Evolutionary conservation across 2,113 vertebrate genomes (phyloP).

Genomic region (Lota lota): DNA sequence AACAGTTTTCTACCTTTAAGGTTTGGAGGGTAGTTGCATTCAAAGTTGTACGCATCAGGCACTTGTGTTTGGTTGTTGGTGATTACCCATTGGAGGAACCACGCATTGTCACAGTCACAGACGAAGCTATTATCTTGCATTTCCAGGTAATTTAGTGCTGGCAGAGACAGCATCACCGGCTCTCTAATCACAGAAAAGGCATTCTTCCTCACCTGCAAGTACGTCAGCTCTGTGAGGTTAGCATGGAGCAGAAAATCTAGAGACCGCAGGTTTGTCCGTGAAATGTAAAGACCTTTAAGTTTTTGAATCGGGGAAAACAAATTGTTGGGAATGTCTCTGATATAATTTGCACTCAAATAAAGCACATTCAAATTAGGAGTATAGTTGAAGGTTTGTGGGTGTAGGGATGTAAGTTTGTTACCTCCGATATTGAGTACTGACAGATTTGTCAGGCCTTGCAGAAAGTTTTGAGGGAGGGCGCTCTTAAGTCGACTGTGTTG

Average conservation of each 20-base stretch:
- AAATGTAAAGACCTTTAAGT: slow-evolving; percentile 60
- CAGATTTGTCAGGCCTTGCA: slow-evolving; percentile 69
- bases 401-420: slow-evolving; percentile 32
- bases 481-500: slow-evolving; percentile 46
- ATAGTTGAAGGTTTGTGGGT: slow-evolving; percentile 51
- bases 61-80: slow-evolving; percentile 60
- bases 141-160: slow-evolving; percentile 62
- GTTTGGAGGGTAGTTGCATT: slow-evolving; percentile 63
- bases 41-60: slow-evolving; percentile 55
- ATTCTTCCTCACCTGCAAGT: slow-evolving; percentile 59
- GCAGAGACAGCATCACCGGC: slow-evolving; percentile 41
- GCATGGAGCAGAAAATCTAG: slow-evolving; percentile 60
- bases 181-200: slow-evolving; percentile 42
- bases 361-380: slow-evolving; percentile 57
- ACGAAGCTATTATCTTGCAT: slow-evolving; percentile 62
- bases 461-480: slow-evolving; percentile 54
- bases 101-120: slow-evolving; percentile 67
- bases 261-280: slow-evolving; percentile 43
- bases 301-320: slow-evolving; percentile 55
- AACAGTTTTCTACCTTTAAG: slow-evolving; percentile 47
- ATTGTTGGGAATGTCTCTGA: slow-evolving; percentile 33
- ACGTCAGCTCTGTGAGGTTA: slow-evolving; percentile 55
- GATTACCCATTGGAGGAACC: slow-evolving; percentile 60
- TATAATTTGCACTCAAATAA: slow-evolving; percentile 64
- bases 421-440: slow-evolving; percentile 47